Evolutionary conservation across 2,888 invertebrate species (phyloP), one percentile per base, ranked within the genome.

Genomic region (Melolontha melolontha): DNA sequence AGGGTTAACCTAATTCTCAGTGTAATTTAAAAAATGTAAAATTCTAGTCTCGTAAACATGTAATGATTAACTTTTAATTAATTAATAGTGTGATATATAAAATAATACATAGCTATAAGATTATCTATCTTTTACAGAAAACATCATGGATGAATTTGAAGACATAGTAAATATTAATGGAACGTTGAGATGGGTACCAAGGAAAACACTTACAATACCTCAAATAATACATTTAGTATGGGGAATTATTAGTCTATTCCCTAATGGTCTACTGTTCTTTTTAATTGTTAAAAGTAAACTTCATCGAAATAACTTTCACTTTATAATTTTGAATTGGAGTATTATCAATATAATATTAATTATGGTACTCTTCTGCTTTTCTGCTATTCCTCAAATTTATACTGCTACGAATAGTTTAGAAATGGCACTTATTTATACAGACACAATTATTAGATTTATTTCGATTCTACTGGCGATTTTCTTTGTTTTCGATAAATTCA

Each of bases 281-380:
- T 44, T 59, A 29, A 44, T 59, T n/a, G 5, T 59, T 8, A 59
- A 34, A 44, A 44, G 44, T 59, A 4, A n/a, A 11, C 17, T 59
- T 4, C 14, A 34, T n/a, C 27, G 44, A 42, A 27, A 1, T 27
- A 59, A 59, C 10, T 59, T 59, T 10, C 29, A 59, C 17, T 16
- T 59, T 12, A 27, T 59, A 8, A 59, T 59, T 29, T 44, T 59
- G 12, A 22, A 34, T 29, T 27, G n/a, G n/a, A 34, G 12, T 14
- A 14, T 59, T 12, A 11, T 4, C 29, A 59, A 59, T 17, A 6
- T 59, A 27, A 8, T 59, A 5, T 7, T 44, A 12, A n/a, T 59
- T 44, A 7, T 59, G 4, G 10, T 29, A 47, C 12, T 44, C 4
- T 14, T 59, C 5, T 59, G 27, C 41, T 27, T 59, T 11, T 44